Evolutionary conservation across 1,140 invertebrate species (phyloP).

Genomic region (Cryptotermes secundus): DNA sequence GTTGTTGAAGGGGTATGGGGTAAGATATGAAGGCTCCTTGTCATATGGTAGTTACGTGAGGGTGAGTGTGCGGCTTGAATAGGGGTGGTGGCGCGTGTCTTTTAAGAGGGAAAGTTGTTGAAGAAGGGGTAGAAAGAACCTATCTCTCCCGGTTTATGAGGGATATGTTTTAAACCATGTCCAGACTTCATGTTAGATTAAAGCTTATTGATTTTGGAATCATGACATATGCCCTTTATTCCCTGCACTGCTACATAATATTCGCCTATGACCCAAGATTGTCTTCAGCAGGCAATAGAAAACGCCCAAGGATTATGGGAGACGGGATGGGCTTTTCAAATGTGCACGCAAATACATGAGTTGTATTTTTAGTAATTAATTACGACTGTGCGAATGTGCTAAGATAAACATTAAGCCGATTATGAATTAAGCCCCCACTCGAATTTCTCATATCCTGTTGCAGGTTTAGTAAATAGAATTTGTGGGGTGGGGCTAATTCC

Average conservation of each 20-base stretch:
- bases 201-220: not conserved
- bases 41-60: not conserved
- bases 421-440: no score
- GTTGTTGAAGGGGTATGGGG: slow-evolving; percentile 1
- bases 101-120: not conserved
- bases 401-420: no score
- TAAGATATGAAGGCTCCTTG: slow-evolving; percentile 13
- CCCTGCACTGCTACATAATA: not conserved
- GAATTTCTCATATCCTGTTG: no score
- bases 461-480: no score
- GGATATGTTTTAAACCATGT: not conserved
- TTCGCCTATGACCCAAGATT: not conserved
- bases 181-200: not conserved
- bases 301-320: no score
- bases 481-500: no score
- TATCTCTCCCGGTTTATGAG: not conserved
- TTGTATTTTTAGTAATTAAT: no score
- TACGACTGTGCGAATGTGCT: no score
- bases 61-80: not conserved
- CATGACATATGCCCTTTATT: not conserved
- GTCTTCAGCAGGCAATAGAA: not conserved
- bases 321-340: no score
- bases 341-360: no score
- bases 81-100: slow-evolving; percentile 6
- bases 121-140: not conserved